Evolutionary conservation across 1,140 invertebrate species (phyloP).

Genomic region (Penaeus japonicus): DNA sequence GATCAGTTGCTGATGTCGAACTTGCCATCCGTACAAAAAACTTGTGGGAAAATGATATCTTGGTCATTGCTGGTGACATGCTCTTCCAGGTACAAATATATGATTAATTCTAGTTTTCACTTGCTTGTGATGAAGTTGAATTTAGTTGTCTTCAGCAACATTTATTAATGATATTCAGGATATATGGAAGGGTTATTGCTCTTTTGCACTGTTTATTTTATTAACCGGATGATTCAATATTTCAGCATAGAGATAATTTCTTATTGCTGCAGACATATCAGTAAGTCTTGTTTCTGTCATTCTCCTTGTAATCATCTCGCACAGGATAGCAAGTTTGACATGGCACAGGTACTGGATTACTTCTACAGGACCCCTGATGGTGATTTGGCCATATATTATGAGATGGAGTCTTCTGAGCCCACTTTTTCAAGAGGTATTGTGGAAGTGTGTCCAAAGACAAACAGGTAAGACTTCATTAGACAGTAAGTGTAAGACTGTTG

Average conservation of each 20-base stretch:
- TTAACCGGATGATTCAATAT: too few species aligned
- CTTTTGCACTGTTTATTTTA: background rate
- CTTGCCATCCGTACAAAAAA: slow-evolving; percentile 60
- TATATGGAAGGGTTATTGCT: too few species aligned
- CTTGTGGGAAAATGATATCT: slow-evolving; percentile 59
- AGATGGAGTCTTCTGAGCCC: slow-evolving; percentile 58
- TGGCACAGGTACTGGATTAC: slow-evolving; percentile 61
- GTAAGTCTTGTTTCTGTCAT: background rate
- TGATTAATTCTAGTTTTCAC: background rate
- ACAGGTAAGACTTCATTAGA: slow-evolving; percentile 27
- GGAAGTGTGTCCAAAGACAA: slow-evolving; percentile 59
- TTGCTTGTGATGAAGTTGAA: background rate
- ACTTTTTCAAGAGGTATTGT: slow-evolving; percentile 60
- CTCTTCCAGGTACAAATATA: slow-evolving; percentile 60
- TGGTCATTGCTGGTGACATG: slow-evolving; percentile 63
- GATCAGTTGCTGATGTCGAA: slow-evolving; percentile 60
- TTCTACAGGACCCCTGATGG: slow-evolving; percentile 60
- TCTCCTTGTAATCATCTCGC: background rate
- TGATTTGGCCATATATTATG: slow-evolving; percentile 62
- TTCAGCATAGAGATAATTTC: too few species aligned
- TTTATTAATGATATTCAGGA: too few species aligned
- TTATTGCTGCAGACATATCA: background rate
- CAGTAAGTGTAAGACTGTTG: background rate
- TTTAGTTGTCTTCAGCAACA: too few species aligned
- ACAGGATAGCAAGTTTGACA: slow-evolving; percentile 60